Evolutionary conservation across 2,888 invertebrate species (phyloP), one percentile per base, ranked within the genome.

Genomic region (Drosophila pseudotakahashii): DNA sequence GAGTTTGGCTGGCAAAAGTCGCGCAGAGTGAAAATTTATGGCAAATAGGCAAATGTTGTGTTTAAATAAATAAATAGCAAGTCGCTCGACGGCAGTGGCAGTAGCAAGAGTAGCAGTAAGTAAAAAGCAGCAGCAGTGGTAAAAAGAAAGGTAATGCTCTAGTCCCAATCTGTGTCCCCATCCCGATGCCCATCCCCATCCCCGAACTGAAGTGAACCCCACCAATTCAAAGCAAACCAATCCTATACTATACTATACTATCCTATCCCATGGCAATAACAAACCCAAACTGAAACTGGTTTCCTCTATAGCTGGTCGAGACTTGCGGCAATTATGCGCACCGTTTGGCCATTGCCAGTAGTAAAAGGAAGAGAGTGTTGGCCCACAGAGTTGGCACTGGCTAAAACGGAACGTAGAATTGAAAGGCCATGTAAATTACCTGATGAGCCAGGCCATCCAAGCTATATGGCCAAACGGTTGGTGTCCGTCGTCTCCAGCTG

Each of bases 301-400:
- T 75, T 57, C 55, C 45, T 42, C 54, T 26, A 26, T 26, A 2
- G 5, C 26, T 81, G 85, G 79, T 73, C 84, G 79, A 83, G 87
- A 83, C 84, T 79, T 80, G 73, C 73, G 75, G 82, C 84, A 78
- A 81, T 81, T 84, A 86, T 78, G 87, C 75, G 87, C 81, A 78
- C 79, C 75, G 87, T 75, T 73, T 58, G 73, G 44, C 58, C 47
- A 57, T 77, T 70, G 78, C 76, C 73, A 82, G 87, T 87, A 82
- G 87, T 87, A 83, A 87, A 83, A 87, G 82, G 82, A 83, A 84
- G 87, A 83, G 87, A 83, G 82, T 83, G 82, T 84, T 86, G 81
- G 69, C 79, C 77, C 74, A 55, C 55, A 67, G 53, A 67, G 67
- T 53, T 34, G n/a, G 45, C 44, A 44, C 45, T 26, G 45, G 39